Conservation (phyloP, 2,797 vertebrate species). For the Varecia variegata region DNA sequence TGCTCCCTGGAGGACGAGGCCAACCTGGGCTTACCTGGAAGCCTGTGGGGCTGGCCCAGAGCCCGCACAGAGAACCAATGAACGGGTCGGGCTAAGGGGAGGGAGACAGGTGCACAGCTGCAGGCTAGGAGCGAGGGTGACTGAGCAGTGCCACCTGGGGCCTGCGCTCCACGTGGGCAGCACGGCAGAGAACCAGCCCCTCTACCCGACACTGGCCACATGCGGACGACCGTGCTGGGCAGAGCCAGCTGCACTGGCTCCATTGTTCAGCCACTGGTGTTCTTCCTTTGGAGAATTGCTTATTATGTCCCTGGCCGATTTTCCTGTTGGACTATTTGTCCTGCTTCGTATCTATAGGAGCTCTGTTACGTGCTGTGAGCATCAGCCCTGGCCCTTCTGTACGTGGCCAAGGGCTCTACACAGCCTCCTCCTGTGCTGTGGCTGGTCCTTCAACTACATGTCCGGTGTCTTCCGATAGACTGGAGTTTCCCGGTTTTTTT, state of each 20-base stretch:
- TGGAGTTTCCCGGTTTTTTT: neutral
- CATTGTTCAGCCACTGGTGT: neutral
- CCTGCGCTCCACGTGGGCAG: accelerated
- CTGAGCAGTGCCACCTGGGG: neutral
- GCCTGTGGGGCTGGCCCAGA: neutral
- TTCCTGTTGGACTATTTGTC: neutral
- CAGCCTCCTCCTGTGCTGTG: neutral
- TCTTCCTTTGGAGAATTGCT: neutral
- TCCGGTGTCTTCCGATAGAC: neutral
- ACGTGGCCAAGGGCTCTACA: neutral
- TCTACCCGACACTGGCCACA: accelerated
- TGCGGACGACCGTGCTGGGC: neutral
- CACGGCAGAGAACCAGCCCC: neutral
- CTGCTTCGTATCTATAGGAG: neutral
- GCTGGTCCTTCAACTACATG: neutral
- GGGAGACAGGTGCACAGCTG: neutral
- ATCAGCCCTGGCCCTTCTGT: neutral
- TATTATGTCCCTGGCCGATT: neutral
- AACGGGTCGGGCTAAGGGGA: neutral
- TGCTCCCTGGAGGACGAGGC: neutral
- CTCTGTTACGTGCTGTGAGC: accelerated
- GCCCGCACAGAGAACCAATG: neutral
- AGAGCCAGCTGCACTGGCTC: neutral
- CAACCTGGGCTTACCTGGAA: neutral
- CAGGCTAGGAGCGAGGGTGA: neutral